Evolutionary conservation across 1,140 invertebrate genomes (phyloP).

Genomic region (Brachionus manjavacas): DNA sequence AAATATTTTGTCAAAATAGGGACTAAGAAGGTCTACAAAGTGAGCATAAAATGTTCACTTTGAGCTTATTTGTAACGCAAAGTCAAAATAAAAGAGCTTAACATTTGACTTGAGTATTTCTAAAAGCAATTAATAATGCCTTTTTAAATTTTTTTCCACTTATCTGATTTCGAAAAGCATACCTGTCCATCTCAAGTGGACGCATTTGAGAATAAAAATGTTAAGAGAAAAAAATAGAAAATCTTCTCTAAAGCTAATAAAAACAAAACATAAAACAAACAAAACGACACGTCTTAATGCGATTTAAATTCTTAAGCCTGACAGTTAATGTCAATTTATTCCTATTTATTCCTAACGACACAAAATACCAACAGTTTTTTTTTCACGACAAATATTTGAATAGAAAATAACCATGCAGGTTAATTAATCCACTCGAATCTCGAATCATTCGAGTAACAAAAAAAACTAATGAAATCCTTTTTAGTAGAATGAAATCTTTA

Average conservation of each 20-base stretch:
- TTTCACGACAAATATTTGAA: not conserved
- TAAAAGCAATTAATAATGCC: not conserved
- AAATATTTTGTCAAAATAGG: not conserved
- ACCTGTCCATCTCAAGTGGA: not conserved
- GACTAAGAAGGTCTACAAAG: not conserved
- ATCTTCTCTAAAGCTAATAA: not conserved
- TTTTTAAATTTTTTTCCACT: not conserved
- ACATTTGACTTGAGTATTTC: not conserved
- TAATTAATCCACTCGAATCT: constrained; percentile 3
- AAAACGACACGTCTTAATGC: constrained; percentile 24
- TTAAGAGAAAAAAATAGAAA: not conserved
- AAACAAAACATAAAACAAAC: constrained; percentile 18
- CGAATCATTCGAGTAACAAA: not conserved
- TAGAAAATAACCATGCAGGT: not conserved
- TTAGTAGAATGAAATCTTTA: not conserved
- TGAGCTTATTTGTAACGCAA: not conserved
- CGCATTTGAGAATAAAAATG: not conserved
- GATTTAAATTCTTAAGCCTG: constrained; percentile 24
- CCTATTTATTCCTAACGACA: not conserved
- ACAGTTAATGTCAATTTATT: constrained; percentile 7
- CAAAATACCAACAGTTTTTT: not conserved
- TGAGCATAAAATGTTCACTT: not conserved
- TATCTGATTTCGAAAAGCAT: not conserved
- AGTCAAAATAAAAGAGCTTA: not conserved
- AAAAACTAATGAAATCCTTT: not conserved